Base-by-base conservation (phyloP, 1,140 invertebrate species). In the Polypedilum vanderplanki region DNA sequence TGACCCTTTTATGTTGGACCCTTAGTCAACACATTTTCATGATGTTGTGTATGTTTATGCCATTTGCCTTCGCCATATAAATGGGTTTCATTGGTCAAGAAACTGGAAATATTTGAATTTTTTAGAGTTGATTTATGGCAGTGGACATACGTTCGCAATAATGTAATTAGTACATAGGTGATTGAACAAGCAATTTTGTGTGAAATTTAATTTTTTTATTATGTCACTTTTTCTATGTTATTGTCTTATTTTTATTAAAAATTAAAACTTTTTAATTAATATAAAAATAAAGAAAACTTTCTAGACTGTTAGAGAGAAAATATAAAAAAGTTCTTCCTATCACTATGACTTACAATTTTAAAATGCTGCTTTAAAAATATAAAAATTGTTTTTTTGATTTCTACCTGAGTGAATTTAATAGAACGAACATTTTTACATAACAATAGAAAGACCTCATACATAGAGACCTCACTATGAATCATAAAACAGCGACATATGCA, bases 331-430 rank as follows among this genome's bases (percentile, higher is more conserved):
- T 57, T 12, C 46, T 57, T 57, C 46, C 46, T 57, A 57, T 57
- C 46, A 57, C 12, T n/a, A 57, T 12, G 46, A 57, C 46, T 57
- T 15, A 57, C 46, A 15, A 57, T 15, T n/a, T 57, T n/a, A 57
- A 15, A 57, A 15, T 57, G 46, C 46, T 57, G 4, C 8, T 5
- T 33, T 33, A 4, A 46, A 46, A 46, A 57, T 57, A 57, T 57
- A 8, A 57, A 57, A 57, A 3, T 3, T 1, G 5, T 33, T 33
- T 33, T 33, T 33, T 33, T 57, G 46, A 70, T 70, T 70, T 70
- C 65, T 70, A 70, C 65, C 65, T 70, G 17, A 70, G 18, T 70
- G 17, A 70, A 20, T 70, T 70, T 70, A 70, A 70, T 70, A 70
- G 17, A 70, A 70, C 65, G 20, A 8, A 57, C 12, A 57, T 12